Evolutionary conservation across 2,113 vertebrate species (phyloP).

Genomic region (Vimba vimba): DNA sequence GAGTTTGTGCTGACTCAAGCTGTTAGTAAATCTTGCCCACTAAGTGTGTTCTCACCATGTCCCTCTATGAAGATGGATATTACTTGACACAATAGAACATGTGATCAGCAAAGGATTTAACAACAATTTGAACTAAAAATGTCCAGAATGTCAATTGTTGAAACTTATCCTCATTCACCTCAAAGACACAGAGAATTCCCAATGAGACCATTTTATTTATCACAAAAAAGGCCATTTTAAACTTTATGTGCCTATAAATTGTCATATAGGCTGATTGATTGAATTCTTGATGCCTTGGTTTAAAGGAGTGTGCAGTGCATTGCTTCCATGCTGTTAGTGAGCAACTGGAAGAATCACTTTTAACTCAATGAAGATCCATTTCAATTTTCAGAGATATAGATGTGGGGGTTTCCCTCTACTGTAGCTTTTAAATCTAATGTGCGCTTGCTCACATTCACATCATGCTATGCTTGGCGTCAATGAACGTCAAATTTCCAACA

Average conservation of each 20-base stretch:
- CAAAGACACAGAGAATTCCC: background rate
- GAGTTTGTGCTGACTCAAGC: no score
- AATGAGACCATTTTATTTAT: background rate
- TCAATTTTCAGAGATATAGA: background rate
- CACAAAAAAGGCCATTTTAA: conserved; percentile 20
- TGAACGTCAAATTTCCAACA: background rate
- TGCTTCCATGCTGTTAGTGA: background rate
- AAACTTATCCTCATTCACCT: background rate
- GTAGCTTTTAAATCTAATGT: background rate
- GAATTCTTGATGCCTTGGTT: background rate
- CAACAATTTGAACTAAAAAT: background rate
- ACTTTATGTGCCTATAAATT: conserved; percentile 11
- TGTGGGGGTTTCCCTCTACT: background rate
- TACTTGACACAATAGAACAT: background rate
- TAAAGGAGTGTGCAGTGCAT: background rate
- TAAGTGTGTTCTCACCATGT: background rate
- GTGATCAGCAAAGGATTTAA: background rate
- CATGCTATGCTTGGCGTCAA: background rate
- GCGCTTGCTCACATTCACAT: background rate
- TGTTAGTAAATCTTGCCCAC: no score
- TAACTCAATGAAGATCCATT: background rate
- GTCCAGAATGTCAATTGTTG: background rate
- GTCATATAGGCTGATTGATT: background rate
- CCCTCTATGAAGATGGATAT: background rate
- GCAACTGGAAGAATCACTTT: background rate